phyloP scores from a whole-genome alignment of 2,888 invertebrate genomes.

The Eupithecia subumbrata region DNA sequence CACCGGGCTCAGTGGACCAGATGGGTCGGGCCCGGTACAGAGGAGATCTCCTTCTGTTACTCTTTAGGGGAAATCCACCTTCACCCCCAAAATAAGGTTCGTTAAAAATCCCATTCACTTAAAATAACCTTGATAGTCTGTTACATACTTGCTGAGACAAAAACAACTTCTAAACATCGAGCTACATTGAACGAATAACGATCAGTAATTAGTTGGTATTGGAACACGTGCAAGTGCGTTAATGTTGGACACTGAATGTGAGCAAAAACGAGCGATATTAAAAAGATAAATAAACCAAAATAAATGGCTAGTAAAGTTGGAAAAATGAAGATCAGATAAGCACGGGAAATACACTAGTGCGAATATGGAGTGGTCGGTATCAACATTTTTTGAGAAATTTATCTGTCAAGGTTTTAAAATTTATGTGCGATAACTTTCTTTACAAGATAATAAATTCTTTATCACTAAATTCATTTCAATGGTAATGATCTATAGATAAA shows the following conservation, averaged over 20 bases:
- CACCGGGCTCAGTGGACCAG: no score
- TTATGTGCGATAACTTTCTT: not conserved
- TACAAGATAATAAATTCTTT: not conserved
- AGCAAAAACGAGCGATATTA: not conserved
- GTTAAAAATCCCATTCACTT: not conserved
- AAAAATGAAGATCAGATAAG: not conserved
- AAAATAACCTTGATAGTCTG: not conserved
- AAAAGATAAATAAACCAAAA: not conserved
- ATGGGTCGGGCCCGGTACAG: no score
- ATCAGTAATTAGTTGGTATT: not conserved
- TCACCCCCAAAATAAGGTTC: no score
- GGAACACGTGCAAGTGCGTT: not conserved
- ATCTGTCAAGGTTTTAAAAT: not conserved
- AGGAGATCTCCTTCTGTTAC: no score
- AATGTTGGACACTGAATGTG: not conserved
- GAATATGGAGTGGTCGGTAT: not conserved
- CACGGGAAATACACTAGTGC: not conserved
- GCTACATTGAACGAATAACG: not conserved
- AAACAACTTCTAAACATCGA: not conserved
- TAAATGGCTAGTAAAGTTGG: not conserved
- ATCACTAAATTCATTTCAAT: not conserved
- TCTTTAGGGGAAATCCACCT: no score
- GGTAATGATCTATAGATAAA: not conserved
- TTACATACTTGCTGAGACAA: not conserved
- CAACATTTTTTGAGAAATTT: not conserved